Evolutionary conservation across 2,113 vertebrate species (phyloP).

Genomic region (Noturus placidus): DNA sequence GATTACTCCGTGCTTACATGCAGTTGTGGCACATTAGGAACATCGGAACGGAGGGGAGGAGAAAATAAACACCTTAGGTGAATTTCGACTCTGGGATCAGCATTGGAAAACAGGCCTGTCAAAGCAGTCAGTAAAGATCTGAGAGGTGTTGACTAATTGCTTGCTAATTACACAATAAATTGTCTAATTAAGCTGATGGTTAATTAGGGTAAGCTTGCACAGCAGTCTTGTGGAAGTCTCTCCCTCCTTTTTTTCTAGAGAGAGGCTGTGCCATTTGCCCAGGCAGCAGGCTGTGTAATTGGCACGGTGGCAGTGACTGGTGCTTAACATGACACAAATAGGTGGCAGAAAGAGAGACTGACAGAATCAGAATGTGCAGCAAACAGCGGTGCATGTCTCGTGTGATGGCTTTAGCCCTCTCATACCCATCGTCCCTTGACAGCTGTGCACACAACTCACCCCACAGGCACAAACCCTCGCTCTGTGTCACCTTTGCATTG

Average conservation of each 20-base stretch:
- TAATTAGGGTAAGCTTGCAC: conserved; percentile 92
- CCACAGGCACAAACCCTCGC: neutral
- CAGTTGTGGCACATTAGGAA: conserved; percentile 47
- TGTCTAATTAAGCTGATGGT: conserved; percentile 95
- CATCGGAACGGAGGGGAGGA: conserved; percentile 29
- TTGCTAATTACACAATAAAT: conserved; percentile 97
- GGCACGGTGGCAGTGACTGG: conserved; percentile 85
- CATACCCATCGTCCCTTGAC: conserved; percentile 5
- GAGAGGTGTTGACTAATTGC: conserved; percentile 93
- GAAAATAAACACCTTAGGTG: conserved; percentile 66
- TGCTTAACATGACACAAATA: conserved; percentile 74
- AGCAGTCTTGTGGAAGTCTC: conserved; percentile 86
- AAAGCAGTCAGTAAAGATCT: conserved; percentile 89
- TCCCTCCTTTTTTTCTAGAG: neutral
- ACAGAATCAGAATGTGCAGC: conserved; percentile 73
- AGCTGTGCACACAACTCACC: conserved; percentile 13
- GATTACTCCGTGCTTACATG: conserved; percentile 54
- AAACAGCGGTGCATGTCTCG: conserved; percentile 74
- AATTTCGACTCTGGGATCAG: conserved; percentile 75
- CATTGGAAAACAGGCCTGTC: conserved; percentile 82
- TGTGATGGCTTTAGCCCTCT: conserved; percentile 65
- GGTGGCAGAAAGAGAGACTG: conserved; percentile 72
- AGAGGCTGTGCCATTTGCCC: conserved; percentile 71
- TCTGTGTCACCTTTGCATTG: neutral
- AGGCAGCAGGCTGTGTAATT: conserved; percentile 88